These are phyloP conservation scores for Pinna nobilis DNA, from an alignment of 1,140 invertebrate genomes.

Conservation along the genomic window DNA sequence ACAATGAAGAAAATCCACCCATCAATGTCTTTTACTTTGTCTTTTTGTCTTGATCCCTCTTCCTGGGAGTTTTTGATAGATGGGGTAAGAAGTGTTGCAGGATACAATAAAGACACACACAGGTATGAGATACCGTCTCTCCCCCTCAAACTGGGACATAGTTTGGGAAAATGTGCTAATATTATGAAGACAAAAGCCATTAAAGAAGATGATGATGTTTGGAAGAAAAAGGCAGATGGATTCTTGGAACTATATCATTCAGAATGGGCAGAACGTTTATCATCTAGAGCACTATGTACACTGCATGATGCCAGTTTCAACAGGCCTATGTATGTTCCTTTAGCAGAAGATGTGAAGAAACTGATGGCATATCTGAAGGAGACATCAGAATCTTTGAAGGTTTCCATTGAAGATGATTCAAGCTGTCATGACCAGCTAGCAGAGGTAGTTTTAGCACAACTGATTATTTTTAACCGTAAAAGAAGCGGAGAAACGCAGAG, in stretches of 20 bases:
- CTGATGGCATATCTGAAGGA: neutral
- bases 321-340: neutral
- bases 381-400: neutral
- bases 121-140: neutral
- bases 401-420: neutral
- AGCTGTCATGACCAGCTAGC: neutral
- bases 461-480: slow-evolving; percentile 14
- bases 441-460: neutral
- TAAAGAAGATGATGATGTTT: neutral
- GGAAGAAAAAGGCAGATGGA: neutral
- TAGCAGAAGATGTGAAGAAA: slow-evolving; percentile 16
- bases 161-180: slow-evolving; percentile 1
- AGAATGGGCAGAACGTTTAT: slow-evolving; percentile 13
- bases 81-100: neutral
- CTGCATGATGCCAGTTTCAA: slow-evolving; percentile 3
- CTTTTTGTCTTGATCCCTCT: neutral
- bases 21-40: neutral
- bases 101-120: neutral
- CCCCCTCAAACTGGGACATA: slow-evolving; percentile 6
- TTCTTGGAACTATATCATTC: slow-evolving; percentile 1
- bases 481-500: slow-evolving; percentile 6
- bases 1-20: neutral
- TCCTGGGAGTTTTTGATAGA: slow-evolving; percentile 2
- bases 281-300: neutral
- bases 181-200: slow-evolving; percentile 12